Evolutionary conservation across 1,140 invertebrate species (phyloP).

Genomic region (Meteorus sp.): DNA sequence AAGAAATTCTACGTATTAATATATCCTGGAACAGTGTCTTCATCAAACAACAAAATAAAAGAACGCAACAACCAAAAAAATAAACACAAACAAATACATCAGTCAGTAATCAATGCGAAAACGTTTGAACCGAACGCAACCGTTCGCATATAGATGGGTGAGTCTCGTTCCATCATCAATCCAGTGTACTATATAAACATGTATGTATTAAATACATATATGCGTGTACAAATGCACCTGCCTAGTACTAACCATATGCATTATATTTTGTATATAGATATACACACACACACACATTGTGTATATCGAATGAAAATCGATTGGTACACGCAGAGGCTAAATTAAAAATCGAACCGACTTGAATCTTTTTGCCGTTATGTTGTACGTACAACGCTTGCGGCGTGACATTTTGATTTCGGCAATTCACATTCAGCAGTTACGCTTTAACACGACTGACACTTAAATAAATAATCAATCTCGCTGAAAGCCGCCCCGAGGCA

Average conservation of each 20-base stretch:
- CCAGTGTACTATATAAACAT: neutral
- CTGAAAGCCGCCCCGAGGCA: conserved; percentile 35
- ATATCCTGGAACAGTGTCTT: too few species aligned
- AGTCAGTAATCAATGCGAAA: conserved; percentile 17
- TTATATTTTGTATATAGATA: conserved; percentile 5
- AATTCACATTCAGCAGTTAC: conserved; percentile 31
- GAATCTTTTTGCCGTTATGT: conserved; percentile 12
- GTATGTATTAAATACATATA: too few species aligned
- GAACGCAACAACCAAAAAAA: too few species aligned
- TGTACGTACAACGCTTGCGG: neutral
- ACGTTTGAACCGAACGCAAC: conserved; percentile 11
- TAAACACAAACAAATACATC: neutral
- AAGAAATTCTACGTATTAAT: too few species aligned
- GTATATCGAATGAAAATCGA: conserved; percentile 24
- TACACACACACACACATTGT: neutral
- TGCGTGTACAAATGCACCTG: too few species aligned
- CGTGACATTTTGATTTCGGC: conserved; percentile 36
- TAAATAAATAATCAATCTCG: conserved; percentile 48
- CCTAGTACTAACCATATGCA: too few species aligned
- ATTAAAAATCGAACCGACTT: conserved; percentile 39
- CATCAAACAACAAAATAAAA: too few species aligned
- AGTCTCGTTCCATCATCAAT: too few species aligned
- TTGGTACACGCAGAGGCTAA: conserved; percentile 22
- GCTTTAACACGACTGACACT: conserved; percentile 37
- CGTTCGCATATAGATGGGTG: too few species aligned